Base-by-base conservation (phyloP, 1,140 invertebrate genomes). In the Thalassaphorura encarpata region DNA sequence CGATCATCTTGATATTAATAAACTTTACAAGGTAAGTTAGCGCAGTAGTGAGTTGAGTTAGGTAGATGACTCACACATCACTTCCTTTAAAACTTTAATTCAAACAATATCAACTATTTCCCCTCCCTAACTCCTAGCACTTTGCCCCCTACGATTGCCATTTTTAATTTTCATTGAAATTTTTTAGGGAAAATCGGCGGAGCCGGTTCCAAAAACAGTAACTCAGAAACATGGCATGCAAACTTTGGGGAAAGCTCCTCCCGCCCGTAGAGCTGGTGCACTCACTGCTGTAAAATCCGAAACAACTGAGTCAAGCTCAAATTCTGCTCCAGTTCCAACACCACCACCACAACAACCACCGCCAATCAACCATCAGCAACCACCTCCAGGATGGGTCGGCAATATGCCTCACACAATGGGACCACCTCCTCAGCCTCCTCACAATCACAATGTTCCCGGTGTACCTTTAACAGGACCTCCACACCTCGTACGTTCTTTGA, bases 221-320 rank as follows among this genome's bases (percentile, higher is more conserved):
- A 46, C 56, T 46, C 62, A 58, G 31, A 58, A 58, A 61, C 59
- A 64, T 64, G 62, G 62, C 33, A 64, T 64, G 62, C 62, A 64
- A 61, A 41, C 59, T 28, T 47, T 64, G 56, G 62, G 62, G 23
- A 64, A 64, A 52, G 62, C 56, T 42, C 49, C 51, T 57, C 62
- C 62, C 27, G 62, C 59, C 36, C 50, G 62, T 36, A 36, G 59
- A 46, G 52, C 58, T 19, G 59, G 59, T 31, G 27, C 28, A 43
- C 16, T 26, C 15, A 47, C 54, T 43, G 33, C 52, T 18, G 45
- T 52, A 43, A 59, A 61, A 48, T 26, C 50, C 21, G 62, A 61
- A 24, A 36, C 55, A 57, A 15, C 29, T 27, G 3, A 29, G 31
- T 36, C 36, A 39, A 54, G 54, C 54, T 28, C 57, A 31, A 29